Conservation (phyloP, 2,797 vertebrate genomes). For the Poecilia velifera region DNA sequence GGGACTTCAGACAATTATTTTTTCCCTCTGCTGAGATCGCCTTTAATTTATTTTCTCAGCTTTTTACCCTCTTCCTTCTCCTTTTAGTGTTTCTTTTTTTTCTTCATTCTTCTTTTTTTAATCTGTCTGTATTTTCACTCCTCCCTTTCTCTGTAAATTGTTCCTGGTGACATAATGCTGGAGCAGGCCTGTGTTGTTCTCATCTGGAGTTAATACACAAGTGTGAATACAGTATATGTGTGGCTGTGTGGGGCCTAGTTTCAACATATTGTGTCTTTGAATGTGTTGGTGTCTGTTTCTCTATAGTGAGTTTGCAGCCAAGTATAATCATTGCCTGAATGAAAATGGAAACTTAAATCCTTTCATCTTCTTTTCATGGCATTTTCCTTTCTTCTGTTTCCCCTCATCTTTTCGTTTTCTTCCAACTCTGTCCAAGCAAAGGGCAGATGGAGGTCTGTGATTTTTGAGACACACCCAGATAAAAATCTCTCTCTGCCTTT, state of each 20-base stretch:
- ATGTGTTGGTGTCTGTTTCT: constrained; percentile 14
- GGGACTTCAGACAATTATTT: constrained; percentile 15
- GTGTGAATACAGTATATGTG: constrained; percentile 2
- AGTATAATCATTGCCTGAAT: constrained; percentile 56
- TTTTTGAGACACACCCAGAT: constrained; percentile 74
- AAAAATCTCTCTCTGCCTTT: constrained; percentile 48
- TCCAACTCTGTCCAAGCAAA: constrained; percentile 41
- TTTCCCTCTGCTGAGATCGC: constrained; percentile 6
- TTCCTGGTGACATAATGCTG: constrained; percentile 55
- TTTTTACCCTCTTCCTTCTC: not conserved
- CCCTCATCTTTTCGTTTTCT: constrained; percentile 46
- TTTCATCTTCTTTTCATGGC: constrained; percentile 68
- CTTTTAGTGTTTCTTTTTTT: not conserved
- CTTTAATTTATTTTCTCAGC: constrained; percentile 10
- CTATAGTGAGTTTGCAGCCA: constrained; percentile 34
- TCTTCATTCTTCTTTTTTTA: not conserved
- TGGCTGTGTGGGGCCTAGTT: constrained; percentile 34
- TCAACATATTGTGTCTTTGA: not conserved
- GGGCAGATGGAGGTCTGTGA: constrained; percentile 63
- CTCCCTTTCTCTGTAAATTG: constrained; percentile 26
- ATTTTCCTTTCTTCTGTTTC: constrained; percentile 53
- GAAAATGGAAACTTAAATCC: constrained; percentile 36
- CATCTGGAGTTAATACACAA: constrained; percentile 65
- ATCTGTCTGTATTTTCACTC: constrained; percentile 42
- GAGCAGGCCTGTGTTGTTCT: constrained; percentile 43